These are phyloP conservation scores for Sander lucioperca DNA, from an alignment of 2,113 vertebrate genomes.

Conservation along the genomic window DNA sequence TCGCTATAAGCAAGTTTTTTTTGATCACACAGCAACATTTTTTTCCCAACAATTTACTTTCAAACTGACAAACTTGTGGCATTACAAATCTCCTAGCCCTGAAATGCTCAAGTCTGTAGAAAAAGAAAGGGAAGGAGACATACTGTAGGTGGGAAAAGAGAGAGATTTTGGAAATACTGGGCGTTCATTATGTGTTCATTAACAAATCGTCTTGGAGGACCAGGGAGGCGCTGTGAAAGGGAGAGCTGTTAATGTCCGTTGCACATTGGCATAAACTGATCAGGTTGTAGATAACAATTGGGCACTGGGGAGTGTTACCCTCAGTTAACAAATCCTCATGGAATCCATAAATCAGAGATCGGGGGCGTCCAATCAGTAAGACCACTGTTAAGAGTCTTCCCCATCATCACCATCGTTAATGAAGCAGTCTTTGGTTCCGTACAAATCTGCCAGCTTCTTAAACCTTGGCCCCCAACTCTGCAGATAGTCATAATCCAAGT, in stretches of 20 bases:
- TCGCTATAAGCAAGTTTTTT: slow-evolving; percentile 63
- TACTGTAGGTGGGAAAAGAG: slow-evolving; percentile 13
- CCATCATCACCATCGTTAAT: slow-evolving; percentile 65
- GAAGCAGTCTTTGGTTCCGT: slow-evolving; percentile 97
- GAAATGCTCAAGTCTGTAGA: slow-evolving; percentile 63
- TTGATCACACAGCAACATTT: slow-evolving; percentile 58
- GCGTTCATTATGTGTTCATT: slow-evolving; percentile 49
- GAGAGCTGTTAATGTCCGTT: slow-evolving; percentile 47
- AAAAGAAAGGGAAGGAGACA: slow-evolving; percentile 43
- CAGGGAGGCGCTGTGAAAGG: slow-evolving; percentile 29
- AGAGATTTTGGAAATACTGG: slow-evolving; percentile 14
- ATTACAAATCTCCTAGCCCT: slow-evolving; percentile 54
- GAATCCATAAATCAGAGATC: slow-evolving; percentile 68
- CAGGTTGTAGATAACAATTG: slow-evolving; percentile 52
- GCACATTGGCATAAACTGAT: slow-evolving; percentile 61
- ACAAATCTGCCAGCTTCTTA: slow-evolving; percentile 99
- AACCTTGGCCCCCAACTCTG: slow-evolving; percentile 99
- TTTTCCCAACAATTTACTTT: slow-evolving; percentile 41
- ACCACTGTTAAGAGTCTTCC: slow-evolving; percentile 90
- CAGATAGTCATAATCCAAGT: slow-evolving; percentile 99
- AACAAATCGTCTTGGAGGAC: slow-evolving; percentile 57
- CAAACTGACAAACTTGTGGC: slow-evolving; percentile 61
- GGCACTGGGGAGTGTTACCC: slow-evolving; percentile 38
- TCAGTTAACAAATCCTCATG: slow-evolving; percentile 63
- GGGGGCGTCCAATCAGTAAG: slow-evolving; percentile 55